A percentile compares a stretch with the other conserved stretches of the same genome.
These are phyloP conservation scores for Momotus momota DNA, from an alignment of 2,797 vertebrate species.

Conservation along the genomic window DNA sequence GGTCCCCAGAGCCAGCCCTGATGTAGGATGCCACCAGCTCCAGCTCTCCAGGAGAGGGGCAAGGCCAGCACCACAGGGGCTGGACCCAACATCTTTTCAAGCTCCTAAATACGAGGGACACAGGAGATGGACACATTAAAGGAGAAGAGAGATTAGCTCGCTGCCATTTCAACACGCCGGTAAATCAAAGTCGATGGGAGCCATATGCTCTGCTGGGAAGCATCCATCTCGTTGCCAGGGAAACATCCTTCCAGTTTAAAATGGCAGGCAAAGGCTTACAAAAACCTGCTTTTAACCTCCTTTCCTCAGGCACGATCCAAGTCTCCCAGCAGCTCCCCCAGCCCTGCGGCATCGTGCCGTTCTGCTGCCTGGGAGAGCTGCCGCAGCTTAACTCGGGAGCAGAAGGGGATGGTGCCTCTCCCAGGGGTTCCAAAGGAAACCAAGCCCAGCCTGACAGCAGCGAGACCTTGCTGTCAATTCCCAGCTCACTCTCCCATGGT, in stretches of 20 bases:
- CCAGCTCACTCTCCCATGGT: neutral
- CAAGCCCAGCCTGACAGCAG: neutral
- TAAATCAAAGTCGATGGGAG: conserved; percentile 64
- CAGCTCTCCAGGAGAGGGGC: neutral
- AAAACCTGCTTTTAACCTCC: conserved; percentile 48
- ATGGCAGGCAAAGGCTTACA: conserved; percentile 63
- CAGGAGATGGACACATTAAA: neutral
- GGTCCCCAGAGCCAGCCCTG: neutral
- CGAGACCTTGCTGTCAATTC: neutral
- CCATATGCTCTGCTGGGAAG: conserved; percentile 67
- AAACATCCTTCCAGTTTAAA: conserved; percentile 59
- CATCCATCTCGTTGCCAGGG: conserved; percentile 70
- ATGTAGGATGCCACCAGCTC: neutral
- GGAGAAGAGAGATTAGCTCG: conserved; percentile 42
- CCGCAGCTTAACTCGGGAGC: neutral
- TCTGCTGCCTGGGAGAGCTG: neutral
- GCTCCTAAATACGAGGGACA: neutral
- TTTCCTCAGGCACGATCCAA: neutral
- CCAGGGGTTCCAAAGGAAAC: neutral
- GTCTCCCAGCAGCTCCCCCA: neutral
- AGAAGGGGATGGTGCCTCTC: neutral
- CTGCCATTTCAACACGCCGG: conserved; percentile 48
- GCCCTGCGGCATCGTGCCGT: fast-evolving
- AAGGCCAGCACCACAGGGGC: neutral
- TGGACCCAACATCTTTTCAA: neutral